Base-by-base conservation (phyloP, 23 tunicate species). In the Trididemnum miniatum region DNA sequence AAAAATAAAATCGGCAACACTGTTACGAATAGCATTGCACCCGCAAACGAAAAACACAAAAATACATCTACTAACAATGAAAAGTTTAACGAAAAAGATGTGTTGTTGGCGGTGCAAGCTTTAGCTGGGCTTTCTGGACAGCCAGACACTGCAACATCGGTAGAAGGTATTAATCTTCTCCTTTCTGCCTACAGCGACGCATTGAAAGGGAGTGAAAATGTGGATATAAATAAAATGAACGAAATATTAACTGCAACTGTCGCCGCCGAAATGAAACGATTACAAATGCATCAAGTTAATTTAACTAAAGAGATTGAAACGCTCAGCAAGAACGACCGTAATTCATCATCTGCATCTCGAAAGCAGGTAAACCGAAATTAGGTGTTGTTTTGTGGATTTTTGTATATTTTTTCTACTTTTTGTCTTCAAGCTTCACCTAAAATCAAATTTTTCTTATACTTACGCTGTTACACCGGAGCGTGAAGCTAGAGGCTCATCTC, bases 261-360 rank as follows among this genome's bases (percentile, higher is more conserved):
- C 29, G 84, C 90, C 20, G 80, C 84, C 27, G 90, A 86, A 57
- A 86, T 86, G 90, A 65, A 79, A 20, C 57, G 90, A 33, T 57
- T 86, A 25, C 90, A 86, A 71, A 59, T 37, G 59, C 79, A 86
- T 2, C 35, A 77, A 54, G 32, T 71, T 4, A 86, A 79, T 35
- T 67, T 86, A 51, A 65, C 82, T 9, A 31, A 66, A 34, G 84
- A 86, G 54, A n/a, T 86, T 0, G 72, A 86, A 34, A 69, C 40
- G 77, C 34, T 79, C 5, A 85, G 59, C 69, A 82, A 82, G n/a
- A 31, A 57, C 18, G 75, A 66, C 67, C 54, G 54, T 44, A 44
- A 44, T 44, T 7, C 12, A 18, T 62, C 29, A 12, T 4, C 67
- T 62, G 26, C 67, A 62, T 12, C n/a, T 12, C 26, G 29, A 3